A percentile compares a stretch with the other conserved stretches of the same genome.
phyloP scores from a whole-genome alignment of 2,797 vertebrate species.

The Spinibarbus caldwelli region DNA sequence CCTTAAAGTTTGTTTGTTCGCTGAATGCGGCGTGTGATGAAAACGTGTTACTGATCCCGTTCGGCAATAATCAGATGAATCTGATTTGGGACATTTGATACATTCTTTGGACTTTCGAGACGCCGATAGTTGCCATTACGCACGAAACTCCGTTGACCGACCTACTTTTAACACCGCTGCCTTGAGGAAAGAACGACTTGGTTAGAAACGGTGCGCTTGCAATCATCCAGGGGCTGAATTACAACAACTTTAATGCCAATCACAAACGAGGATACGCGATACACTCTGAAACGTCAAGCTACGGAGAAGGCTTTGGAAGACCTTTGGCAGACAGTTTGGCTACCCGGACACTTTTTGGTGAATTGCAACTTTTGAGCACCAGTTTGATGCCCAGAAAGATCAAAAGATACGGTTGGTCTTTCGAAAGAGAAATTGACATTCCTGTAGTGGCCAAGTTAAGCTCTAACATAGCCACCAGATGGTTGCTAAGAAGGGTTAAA shows the following conservation, averaged over 20 bases:
- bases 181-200: constrained; percentile 70
- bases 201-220: constrained; percentile 50
- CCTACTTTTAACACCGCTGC: constrained; percentile 64
- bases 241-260: constrained; percentile 63
- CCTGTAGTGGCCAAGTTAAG: constrained; percentile 82
- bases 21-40: constrained; percentile 83
- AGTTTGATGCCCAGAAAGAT: constrained; percentile 64
- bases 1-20: constrained; percentile 89
- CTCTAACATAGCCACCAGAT: constrained; percentile 76
- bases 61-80: constrained; percentile 77
- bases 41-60: constrained; percentile 82
- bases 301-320: constrained; percentile 63
- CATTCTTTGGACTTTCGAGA: constrained; percentile 71
- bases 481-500: constrained; percentile 91
- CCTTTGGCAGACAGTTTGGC: constrained; percentile 43
- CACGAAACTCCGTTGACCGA: constrained; percentile 70
- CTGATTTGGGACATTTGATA: constrained; percentile 75
- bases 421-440: constrained; percentile 78
- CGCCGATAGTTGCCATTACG: constrained; percentile 73
- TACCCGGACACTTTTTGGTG: constrained; percentile 57
- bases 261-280: constrained; percentile 63
- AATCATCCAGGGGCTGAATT: constrained; percentile 69
- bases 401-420: constrained; percentile 69
- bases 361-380: constrained; percentile 58
- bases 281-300: constrained; percentile 45